Conservation (phyloP, 2,113 vertebrate species). For the Pollimyrus isidori region DNA sequence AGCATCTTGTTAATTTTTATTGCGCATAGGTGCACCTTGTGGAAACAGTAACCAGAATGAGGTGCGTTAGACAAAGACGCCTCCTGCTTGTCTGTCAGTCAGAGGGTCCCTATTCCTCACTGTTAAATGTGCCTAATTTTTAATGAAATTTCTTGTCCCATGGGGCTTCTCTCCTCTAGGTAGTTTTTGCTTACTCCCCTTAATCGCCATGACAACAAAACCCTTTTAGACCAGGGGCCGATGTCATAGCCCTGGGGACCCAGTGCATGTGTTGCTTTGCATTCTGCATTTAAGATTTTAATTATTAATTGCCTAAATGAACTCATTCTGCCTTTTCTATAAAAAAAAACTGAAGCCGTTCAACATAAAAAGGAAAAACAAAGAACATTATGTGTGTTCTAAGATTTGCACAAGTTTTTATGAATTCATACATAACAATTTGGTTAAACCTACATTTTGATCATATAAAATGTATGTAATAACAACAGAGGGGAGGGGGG, state of each 20-base stretch:
- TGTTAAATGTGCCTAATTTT: neutral
- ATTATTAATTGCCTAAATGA: neutral
- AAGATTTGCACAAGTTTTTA: neutral
- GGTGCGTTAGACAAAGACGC: neutral
- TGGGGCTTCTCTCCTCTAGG: neutral
- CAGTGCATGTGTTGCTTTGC: neutral
- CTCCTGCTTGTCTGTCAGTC: neutral
- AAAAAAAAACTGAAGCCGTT: neutral
- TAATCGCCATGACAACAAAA: slow-evolving; percentile 1
- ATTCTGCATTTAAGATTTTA: neutral
- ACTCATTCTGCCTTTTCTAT: neutral
- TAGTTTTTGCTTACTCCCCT: neutral
- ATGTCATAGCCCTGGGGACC: neutral
- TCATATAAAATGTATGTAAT: neutral
- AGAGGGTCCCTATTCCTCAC: neutral
- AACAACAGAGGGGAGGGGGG: neutral
- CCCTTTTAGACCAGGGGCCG: neutral
- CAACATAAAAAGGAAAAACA: neutral
- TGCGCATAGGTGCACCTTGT: neutral
- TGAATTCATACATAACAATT: neutral
- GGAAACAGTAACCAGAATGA: neutral
- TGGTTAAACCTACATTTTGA: neutral
- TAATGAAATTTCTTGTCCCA: neutral
- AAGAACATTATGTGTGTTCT: neutral
- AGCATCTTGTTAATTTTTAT: neutral